Evolutionary conservation across 2,113 vertebrate species (phyloP).

Genomic region (Rhineura floridana): DNA sequence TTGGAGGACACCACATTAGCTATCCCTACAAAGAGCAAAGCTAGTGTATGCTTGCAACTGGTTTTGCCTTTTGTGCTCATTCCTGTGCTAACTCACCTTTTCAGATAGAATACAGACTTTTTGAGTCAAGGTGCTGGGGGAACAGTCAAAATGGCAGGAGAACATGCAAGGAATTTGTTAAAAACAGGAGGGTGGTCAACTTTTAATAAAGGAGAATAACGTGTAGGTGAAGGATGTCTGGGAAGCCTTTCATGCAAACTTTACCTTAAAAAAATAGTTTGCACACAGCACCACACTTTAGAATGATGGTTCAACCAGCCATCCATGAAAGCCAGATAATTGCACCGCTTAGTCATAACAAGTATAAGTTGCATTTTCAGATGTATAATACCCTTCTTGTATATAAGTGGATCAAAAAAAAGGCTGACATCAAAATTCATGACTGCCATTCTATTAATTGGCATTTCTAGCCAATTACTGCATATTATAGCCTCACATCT

Average conservation of each 20-base stretch:
- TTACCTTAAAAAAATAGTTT: slow-evolving; percentile 12
- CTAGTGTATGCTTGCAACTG: no score
- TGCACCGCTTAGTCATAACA: slow-evolving; percentile 3
- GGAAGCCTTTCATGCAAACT: neutral
- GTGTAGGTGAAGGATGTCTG: neutral
- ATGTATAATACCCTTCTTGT: slow-evolving; percentile 24
- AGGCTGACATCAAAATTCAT: slow-evolving; percentile 27
- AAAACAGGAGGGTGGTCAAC: neutral
- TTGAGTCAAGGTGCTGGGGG: neutral
- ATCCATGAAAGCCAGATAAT: neutral
- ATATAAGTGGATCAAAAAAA: slow-evolving; percentile 23
- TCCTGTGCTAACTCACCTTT: neutral
- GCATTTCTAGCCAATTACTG: slow-evolving; percentile 22
- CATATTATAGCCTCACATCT: slow-evolving; percentile 21
- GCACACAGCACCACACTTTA: neutral
- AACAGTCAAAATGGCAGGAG: neutral
- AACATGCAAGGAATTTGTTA: neutral
- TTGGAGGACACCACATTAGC: no score
- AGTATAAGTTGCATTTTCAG: neutral
- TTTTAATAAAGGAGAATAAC: neutral
- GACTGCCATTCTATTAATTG: slow-evolving; percentile 16
- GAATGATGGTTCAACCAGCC: neutral
- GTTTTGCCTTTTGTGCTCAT: no score
- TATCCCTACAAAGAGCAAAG: no score
- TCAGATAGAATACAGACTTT: neutral